These are phyloP conservation scores for Darevskia nairensis DNA, from an alignment of 2,797 vertebrate genomes.

Conservation along the genomic window DNA sequence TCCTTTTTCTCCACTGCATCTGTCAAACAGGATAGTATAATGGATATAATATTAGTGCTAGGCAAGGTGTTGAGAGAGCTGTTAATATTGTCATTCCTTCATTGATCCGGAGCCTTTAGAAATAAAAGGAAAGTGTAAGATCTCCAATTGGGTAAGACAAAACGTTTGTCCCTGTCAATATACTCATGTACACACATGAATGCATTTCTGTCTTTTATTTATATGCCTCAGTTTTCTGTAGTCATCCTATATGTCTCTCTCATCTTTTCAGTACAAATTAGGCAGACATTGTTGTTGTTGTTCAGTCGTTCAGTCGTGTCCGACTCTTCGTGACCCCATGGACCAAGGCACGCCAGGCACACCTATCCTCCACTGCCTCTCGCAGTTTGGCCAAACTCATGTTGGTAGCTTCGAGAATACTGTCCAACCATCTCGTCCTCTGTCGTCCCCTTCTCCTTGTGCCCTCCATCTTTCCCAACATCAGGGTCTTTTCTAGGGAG, in stretches of 20 bases:
- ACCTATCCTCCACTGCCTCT: too few relatives aligned
- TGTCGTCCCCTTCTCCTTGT: too few relatives aligned
- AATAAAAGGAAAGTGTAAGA: conserved; percentile 82
- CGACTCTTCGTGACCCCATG: too few relatives aligned
- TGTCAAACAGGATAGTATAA: conserved; percentile 82
- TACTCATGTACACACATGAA: conserved; percentile 26
- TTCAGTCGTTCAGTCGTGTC: too few relatives aligned
- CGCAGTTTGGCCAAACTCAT: too few relatives aligned
- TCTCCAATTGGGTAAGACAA: conserved; percentile 76
- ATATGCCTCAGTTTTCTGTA: not conserved
- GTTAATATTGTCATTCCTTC: conserved; percentile 86
- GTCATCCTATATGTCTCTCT: not conserved
- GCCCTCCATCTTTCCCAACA: too few relatives aligned
- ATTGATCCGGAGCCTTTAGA: conserved; percentile 83
- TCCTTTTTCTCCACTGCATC: conserved; percentile 80
- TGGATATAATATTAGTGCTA: conserved; percentile 84
- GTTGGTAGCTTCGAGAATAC: too few relatives aligned
- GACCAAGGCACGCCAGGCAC: too few relatives aligned
- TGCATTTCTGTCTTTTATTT: not conserved
- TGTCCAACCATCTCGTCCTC: too few relatives aligned
- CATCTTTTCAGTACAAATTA: not conserved
- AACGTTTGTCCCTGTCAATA: conserved; percentile 79
- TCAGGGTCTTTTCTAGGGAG: too few relatives aligned
- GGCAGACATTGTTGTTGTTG: not conserved
- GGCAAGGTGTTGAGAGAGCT: conserved; percentile 83